Base-by-base conservation (phyloP, 2,797 vertebrate genomes). In the Paramormyrops hopkinsi region DNA sequence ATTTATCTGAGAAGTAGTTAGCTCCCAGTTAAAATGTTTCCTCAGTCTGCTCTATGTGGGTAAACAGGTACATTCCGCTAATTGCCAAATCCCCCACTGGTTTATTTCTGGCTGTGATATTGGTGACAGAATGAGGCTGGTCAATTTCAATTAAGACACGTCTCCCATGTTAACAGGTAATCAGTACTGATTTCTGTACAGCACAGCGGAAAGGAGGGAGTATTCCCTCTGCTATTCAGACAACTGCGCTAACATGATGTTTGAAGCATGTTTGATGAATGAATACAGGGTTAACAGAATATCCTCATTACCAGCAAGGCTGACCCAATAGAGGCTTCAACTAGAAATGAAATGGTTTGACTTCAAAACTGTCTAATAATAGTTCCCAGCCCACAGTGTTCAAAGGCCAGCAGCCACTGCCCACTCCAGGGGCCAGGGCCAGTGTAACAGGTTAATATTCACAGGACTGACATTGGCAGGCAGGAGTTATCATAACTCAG, bases 71-170 rank as follows among this genome's bases (percentile, higher is more conserved):
- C 11, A 9, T 19, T 48, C 46, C 50, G 22, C 22, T 88, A 22
- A 69, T 50, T 41, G 33, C 56, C 19, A 59, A 6, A 17, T 88
- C 87, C 82, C 62, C 79, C 22, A 6, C n/a, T 48, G 88, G 12
- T 88, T 17, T 56, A 41, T 51, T 48, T 79, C 33, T 86, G 90
- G 46, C 69, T 83, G 65, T 62, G 69, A 82, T 53, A 25, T n/a
- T 51, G 46, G 44, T 76, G 56, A 88, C 41, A 48, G 87, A 59
- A 50, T 37, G 48, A 65, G 53, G 56, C n/a, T 56, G 88, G 73
- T 87, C 84, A 82, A 89, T 89, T 89, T 88, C 50, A 82, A 62
- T 90, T 79, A 89, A 89, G 44, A 83, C 62, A 69, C 12, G 4
- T 37, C 65, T 33, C 33, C 87, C 56, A 88, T 5, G 9, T 59